Percentiles rank a stretch among this genome's conserved stretches.
phyloP scores from a whole-genome alignment of 2,113 vertebrate genomes.

The Alethe castanea region DNA sequence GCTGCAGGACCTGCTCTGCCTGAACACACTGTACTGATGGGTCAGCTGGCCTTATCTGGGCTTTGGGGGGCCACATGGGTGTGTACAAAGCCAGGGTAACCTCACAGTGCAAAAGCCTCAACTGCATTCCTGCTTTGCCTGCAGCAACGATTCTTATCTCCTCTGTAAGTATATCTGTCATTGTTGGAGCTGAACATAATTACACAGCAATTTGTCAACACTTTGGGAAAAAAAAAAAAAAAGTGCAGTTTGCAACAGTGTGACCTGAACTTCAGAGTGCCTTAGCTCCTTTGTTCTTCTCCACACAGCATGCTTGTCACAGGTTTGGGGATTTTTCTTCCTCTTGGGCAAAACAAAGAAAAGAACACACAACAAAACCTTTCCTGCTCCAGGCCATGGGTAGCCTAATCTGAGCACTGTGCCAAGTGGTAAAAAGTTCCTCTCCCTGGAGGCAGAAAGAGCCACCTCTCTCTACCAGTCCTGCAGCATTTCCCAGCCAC shows the following conservation, averaged over 20 bases:
- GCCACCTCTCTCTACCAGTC: fast-evolving
- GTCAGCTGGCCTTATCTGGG: not conserved
- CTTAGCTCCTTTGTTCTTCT: not conserved
- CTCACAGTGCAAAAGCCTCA: not conserved
- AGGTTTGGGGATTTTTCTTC: not conserved
- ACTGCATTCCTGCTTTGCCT: not conserved
- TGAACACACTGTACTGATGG: fast-evolving
- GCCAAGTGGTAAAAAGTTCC: fast-evolving
- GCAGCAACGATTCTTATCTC: not conserved
- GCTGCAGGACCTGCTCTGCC: not conserved
- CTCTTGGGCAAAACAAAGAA: not conserved
- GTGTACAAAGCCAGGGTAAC: not conserved
- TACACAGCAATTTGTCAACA: not conserved
- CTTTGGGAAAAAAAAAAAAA: not conserved
- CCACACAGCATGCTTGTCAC: not conserved
- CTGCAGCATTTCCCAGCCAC: not conserved
- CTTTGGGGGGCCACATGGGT: fast-evolving
- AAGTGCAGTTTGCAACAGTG: not conserved
- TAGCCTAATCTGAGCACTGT: not conserved
- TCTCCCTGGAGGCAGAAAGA: not conserved
- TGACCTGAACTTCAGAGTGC: not conserved
- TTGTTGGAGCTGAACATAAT: not conserved
- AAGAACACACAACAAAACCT: not conserved
- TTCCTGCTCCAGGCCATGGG: not conserved
- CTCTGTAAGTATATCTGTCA: not conserved